Base-by-base conservation (phyloP, 1,140 invertebrate genomes). In the Ceratosolen solmsi region DNA sequence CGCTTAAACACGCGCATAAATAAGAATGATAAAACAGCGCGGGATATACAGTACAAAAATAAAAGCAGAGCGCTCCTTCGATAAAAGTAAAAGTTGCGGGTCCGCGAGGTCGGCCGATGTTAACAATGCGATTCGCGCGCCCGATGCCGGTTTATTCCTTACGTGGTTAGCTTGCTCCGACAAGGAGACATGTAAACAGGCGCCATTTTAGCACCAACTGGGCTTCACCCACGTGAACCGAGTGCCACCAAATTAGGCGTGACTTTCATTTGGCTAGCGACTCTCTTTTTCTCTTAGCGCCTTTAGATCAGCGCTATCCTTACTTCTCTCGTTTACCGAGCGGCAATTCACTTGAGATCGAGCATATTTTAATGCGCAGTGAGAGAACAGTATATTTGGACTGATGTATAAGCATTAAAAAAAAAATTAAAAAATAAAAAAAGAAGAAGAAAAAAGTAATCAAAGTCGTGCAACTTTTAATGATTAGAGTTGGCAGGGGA, bases 241-340 rank as follows among this genome's bases (percentile, higher is more conserved):
- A 82, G 72, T 82, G 85, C 80, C 86, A 85, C 87, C 88, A 89
- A 89, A 89, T 89, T 89, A 89, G 88, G 88, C 86, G 87, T 87
- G 87, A 89, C 89, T 89, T 89, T 86, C 84, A 86, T 88, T 80
- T 77, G 60, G 49, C 38, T 87, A 89, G 87, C 85, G 3, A 0
- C 54, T 58, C 54, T 58, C n/a, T n/a, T 7, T 11, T 9, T 11
- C 2, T 11, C 56, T 13, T 25, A 46, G 41, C 41, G 41, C 41
- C 41, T 46, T n/a, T n/a, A n/a, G n/a, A n/a, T n/a, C n/a, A n/a
- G n/a, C n/a, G n/a, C n/a, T n/a, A n/a, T n/a, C n/a, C n/a, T n/a
- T n/a, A n/a, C n/a, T n/a, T n/a, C n/a, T n/a, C n/a, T n/a, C n/a
- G n/a, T n/a, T n/a, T n/a, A n/a, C n/a, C n/a, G n/a, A n/a, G n/a